Conservation (phyloP, 2,797 vertebrate genomes). For the Periparus ater region DNA sequence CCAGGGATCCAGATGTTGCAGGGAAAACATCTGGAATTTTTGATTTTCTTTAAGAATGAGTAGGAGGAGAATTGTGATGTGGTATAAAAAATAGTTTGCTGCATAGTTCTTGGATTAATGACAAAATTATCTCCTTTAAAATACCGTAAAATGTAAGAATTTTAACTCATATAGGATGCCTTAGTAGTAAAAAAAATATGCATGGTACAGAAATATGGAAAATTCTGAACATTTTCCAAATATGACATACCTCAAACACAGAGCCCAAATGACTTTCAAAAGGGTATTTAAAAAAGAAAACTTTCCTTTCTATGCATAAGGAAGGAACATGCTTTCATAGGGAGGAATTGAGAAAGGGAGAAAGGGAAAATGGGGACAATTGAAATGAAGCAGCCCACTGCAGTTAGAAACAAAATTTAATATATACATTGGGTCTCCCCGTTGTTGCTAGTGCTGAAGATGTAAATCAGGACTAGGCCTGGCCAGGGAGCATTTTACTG, state of each 20-base stretch:
- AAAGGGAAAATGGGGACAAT: neutral
- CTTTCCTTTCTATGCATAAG: neutral
- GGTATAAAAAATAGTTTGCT: slow-evolving; percentile 55
- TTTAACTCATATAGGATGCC: neutral
- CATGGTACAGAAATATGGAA: slow-evolving; percentile 1
- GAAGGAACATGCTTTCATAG: neutral
- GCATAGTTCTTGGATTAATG: slow-evolving; percentile 34
- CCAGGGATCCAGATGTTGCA: slow-evolving; percentile 61
- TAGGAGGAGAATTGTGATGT: slow-evolving; percentile 64
- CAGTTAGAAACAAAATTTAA: neutral
- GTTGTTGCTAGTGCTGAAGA: neutral
- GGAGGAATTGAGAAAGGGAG: neutral
- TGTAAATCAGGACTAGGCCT: neutral
- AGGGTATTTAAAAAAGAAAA: neutral
- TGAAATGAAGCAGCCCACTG: neutral
- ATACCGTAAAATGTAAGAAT: slow-evolving; percentile 6
- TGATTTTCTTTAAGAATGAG: slow-evolving; percentile 49
- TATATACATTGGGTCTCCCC: neutral
- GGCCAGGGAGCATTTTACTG: neutral
- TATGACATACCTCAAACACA: slow-evolving; percentile 17
- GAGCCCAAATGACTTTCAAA: neutral
- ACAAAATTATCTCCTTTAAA: slow-evolving; percentile 54
- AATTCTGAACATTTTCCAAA: slow-evolving; percentile 35
- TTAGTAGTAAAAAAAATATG: slow-evolving; percentile 3
- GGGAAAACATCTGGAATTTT: slow-evolving; percentile 47